Conservation (phyloP, 1,140 invertebrate genomes). For the Drosophila teissieri region DNA sequence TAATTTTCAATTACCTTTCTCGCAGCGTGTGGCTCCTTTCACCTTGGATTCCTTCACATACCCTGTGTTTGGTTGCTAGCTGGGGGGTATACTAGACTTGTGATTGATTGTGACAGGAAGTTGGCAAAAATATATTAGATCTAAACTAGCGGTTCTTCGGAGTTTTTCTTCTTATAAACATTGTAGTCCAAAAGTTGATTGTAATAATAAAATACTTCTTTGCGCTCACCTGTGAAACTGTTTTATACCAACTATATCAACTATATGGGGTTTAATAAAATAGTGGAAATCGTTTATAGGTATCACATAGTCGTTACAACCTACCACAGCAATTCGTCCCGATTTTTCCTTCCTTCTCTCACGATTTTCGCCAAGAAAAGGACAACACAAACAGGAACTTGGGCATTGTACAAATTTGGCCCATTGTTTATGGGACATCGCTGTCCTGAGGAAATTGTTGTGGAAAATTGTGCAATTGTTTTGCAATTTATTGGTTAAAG, state of each 20-base stretch:
- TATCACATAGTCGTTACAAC: neutral
- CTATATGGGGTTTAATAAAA: neutral
- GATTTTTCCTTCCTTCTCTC: slow-evolving; percentile 2
- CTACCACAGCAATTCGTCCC: neutral
- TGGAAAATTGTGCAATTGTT: slow-evolving; percentile 84
- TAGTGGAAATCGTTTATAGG: neutral
- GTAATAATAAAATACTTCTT: too few species aligned
- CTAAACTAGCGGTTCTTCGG: too few species aligned
- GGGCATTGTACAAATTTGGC: slow-evolving; percentile 65
- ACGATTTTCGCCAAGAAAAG: slow-evolving; percentile 75
- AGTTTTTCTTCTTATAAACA: too few species aligned
- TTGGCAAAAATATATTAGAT: neutral
- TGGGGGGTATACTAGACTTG: neutral
- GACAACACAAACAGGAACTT: slow-evolving; percentile 57
- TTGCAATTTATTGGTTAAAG: slow-evolving; percentile 81
- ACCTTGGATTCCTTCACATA: slow-evolving; percentile 40
- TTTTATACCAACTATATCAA: too few species aligned
- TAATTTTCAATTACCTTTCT: slow-evolving; percentile 83
- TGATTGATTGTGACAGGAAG: neutral
- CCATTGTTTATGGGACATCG: slow-evolving; percentile 76
- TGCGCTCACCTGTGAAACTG: too few species aligned
- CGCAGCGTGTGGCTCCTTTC: slow-evolving; percentile 80
- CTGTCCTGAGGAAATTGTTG: slow-evolving; percentile 62
- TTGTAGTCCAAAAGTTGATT: neutral
- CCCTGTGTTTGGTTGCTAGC: neutral